A percentile compares a stretch with the other conserved stretches of the same genome.
Evolutionary conservation across 2,797 vertebrate species (phyloP).

Genomic region (Denticeps clupeoides): DNA sequence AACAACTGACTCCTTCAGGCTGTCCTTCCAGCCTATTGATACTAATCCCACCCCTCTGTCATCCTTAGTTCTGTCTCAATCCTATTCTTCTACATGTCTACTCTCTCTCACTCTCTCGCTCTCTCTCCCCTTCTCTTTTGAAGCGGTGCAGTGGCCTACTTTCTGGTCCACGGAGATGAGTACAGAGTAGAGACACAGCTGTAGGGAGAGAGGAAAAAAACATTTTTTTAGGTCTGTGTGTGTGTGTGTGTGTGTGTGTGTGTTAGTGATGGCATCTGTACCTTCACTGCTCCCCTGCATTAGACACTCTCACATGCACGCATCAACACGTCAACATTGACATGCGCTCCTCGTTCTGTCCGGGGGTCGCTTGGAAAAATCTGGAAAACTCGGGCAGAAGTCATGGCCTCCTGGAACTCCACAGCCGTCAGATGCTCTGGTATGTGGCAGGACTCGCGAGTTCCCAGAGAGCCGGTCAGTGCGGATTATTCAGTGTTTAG

Average conservation of each 20-base stretch:
- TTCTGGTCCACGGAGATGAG: constrained; percentile 52
- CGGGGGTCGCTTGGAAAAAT: too few species aligned
- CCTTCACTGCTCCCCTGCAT: too few species aligned
- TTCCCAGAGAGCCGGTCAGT: too few species aligned
- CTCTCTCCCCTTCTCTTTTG: constrained; percentile 30
- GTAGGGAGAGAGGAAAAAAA: constrained; percentile 36
- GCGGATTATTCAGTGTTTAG: not conserved
- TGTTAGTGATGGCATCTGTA: too few species aligned
- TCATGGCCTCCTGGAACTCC: constrained; percentile 27
- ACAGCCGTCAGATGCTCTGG: constrained; percentile 19
- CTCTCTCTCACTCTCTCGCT: constrained; percentile 19
- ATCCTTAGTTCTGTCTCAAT: not conserved
- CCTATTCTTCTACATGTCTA: not conserved
- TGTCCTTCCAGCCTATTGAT: too few species aligned
- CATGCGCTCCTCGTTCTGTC: constrained; percentile 32
- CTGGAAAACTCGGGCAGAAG: too few species aligned
- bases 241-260: constrained; percentile 12
- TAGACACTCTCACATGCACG: too few species aligned
- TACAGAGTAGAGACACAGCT: constrained; percentile 53
- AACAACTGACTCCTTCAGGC: not conserved
- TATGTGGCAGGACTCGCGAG: not conserved
- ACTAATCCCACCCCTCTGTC: too few species aligned
- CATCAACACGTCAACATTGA: not conserved
- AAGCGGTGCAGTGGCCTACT: constrained; percentile 53
- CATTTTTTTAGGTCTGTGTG: constrained; percentile 47